A percentile compares a stretch with the other conserved stretches of the same genome.
These are phyloP conservation scores for Leiothrix lutea DNA, from an alignment of 2,113 vertebrate genomes.

Conservation along the genomic window DNA sequence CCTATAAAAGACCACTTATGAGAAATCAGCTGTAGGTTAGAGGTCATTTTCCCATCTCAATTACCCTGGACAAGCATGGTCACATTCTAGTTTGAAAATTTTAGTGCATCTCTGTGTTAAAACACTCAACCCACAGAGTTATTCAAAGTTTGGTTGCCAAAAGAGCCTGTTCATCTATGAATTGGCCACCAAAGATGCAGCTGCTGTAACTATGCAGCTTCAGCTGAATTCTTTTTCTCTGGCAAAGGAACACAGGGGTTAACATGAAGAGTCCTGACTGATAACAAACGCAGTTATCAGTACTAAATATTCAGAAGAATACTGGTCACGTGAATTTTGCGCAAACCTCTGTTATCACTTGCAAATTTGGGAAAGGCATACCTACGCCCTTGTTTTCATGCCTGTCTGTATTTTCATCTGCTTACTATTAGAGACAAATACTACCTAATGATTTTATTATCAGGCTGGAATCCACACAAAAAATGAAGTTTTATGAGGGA, in stretches of 20 bases:
- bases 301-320: not conserved
- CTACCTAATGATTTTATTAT: not conserved
- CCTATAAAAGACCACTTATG: not conserved
- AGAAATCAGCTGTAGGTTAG: conserved; percentile 5
- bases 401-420: not conserved
- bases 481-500: not conserved
- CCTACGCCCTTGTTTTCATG: not conserved
- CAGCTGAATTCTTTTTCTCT: not conserved
- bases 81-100: not conserved
- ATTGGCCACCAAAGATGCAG: not conserved
- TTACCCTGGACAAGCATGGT: not conserved
- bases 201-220: not conserved
- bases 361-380: not conserved
- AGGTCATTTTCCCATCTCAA: conserved; percentile 17
- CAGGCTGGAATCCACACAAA: not conserved
- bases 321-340: not conserved
- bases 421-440: not conserved
- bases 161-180: not conserved
- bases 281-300: not conserved
- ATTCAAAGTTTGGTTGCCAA: not conserved
- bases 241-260: not conserved
- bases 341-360: not conserved
- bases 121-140: not conserved
- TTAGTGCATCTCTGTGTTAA: not conserved
- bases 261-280: not conserved